These are phyloP conservation scores for Anagyrus pseudococci DNA, from an alignment of 2,888 invertebrate genomes.

Conservation along the genomic window DNA sequence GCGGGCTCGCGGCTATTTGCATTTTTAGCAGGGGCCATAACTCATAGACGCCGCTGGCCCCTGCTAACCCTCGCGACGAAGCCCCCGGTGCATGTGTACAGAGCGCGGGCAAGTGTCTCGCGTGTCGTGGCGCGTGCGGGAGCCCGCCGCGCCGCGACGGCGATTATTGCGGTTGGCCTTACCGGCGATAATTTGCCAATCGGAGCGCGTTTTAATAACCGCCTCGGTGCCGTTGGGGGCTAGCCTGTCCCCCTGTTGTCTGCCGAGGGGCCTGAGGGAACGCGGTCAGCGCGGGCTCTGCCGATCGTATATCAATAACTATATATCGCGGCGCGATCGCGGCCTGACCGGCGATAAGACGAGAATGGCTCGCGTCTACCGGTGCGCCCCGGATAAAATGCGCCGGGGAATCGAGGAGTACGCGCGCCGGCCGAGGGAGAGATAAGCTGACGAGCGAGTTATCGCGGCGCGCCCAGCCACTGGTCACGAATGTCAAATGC, in stretches of 20 bases:
- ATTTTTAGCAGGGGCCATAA: slow-evolving; percentile 38
- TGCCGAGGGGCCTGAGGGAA: background rate
- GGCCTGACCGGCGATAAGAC: slow-evolving; percentile 26
- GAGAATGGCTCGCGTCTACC: background rate
- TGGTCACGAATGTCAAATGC: too few species aligned
- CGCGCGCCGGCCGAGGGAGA: background rate
- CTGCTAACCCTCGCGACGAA: too few species aligned
- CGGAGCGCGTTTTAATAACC: slow-evolving; percentile 37
- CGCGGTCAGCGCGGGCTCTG: background rate
- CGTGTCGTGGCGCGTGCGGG: slow-evolving; percentile 3
- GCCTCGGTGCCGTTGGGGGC: background rate
- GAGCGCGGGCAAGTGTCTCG: background rate
- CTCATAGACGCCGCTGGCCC: slow-evolving; percentile 30
- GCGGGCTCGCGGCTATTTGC: slow-evolving; percentile 13
- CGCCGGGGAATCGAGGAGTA: background rate
- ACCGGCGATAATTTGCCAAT: slow-evolving; percentile 36
- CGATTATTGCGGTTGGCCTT: slow-evolving; percentile 39
- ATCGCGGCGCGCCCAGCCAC: too few species aligned
- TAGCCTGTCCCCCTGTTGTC: background rate
- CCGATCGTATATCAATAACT: slow-evolving; percentile 38
- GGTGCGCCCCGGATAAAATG: too few species aligned
- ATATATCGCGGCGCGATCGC: slow-evolving; percentile 14
- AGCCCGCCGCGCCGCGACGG: background rate
- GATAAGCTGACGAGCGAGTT: too few species aligned
- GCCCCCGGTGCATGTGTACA: background rate